Evolutionary conservation across 2,888 invertebrate genomes (phyloP).

Genomic region (Adineta ricciae): DNA sequence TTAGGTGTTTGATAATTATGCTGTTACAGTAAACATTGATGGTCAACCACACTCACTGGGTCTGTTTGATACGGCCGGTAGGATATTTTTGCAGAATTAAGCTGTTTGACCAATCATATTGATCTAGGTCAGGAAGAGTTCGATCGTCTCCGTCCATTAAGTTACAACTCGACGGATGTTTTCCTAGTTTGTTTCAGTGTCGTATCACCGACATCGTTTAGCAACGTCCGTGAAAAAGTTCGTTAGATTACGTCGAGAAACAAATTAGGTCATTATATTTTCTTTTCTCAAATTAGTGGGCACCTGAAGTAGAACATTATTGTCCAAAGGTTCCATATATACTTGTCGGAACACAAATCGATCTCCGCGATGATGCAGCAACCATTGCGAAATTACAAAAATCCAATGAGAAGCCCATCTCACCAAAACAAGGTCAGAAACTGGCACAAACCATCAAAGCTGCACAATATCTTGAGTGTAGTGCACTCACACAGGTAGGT

Average conservation of each 20-base stretch:
- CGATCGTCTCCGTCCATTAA: slow-evolving; percentile 41
- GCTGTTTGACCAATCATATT: too few relatives aligned
- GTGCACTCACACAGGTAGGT: slow-evolving; percentile 79
- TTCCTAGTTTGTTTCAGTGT: slow-evolving; percentile 43
- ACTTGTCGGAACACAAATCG: slow-evolving; percentile 89
- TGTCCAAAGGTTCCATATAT: slow-evolving; percentile 97
- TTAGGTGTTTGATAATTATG: slow-evolving; percentile 76
- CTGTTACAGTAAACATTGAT: slow-evolving; percentile 98
- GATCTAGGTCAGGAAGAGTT: slow-evolving; percentile 40
- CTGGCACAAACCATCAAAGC: slow-evolving; percentile 92
- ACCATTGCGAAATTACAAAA: slow-evolving; percentile 81
- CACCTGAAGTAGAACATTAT: slow-evolving; percentile 97
- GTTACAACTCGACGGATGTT: slow-evolving; percentile 43
- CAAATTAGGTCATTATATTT: background rate
- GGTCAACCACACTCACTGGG: background rate
- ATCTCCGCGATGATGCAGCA: slow-evolving; percentile 81
- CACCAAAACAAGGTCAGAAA: slow-evolving; percentile 87
- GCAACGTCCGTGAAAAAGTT: slow-evolving; percentile 38
- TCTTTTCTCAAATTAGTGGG: too few relatives aligned
- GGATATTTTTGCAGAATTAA: too few relatives aligned
- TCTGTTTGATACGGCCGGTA: background rate
- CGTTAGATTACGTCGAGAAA: background rate
- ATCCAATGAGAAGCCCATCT: slow-evolving; percentile 95
- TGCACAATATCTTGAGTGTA: slow-evolving; percentile 97
- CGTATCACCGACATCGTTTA: slow-evolving; percentile 39